Evolutionary conservation across 2,888 invertebrate genomes (phyloP), one percentile per base, ranked within the genome.

Genomic region (Ectemnius lituratus): DNA sequence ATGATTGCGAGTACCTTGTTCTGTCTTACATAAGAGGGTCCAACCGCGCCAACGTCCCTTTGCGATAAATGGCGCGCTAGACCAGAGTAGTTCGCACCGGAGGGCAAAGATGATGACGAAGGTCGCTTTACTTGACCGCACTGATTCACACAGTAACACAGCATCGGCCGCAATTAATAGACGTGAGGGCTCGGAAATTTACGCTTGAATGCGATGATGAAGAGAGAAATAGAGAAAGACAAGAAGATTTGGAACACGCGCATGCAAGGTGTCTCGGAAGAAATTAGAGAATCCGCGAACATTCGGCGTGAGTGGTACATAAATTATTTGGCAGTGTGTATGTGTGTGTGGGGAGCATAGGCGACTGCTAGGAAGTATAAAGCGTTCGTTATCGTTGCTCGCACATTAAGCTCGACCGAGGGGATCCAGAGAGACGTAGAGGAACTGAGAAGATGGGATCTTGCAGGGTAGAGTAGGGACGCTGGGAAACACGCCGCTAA

Each of bases 351-450:
- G 45, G 11, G 61, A 63, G 64, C 70, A 23, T 56, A 37, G 37
- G 56, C 63, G 16, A 57, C 60, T 0, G 37, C 37, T 11, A 37
- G 37, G 37, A 71, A 67, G 62, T 52, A 73, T 63, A 75, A 78
- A 73, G 72, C 72, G 70, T 77, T 73, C 70, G 77, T 79, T 79
- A 79, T 77, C 77, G 70, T 58, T 67, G 77, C 62, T 68, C 58
- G 62, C 57, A n/a, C 63, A 56, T 69, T 63, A 71, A 74, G 71
- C 71, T 67, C 52, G 47, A 59, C 67, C 49, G 70, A 20, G 66
- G 66, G 66, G 23, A 23, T 58, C 66, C 66, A 57, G 56, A 23
- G 8, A 16, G 37, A 37, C 37, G 8, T 37, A 8, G 37, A 37
- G 37, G 1, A 37, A 11, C 8, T 5, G 4, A 37, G 37, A 37